A percentile compares a stretch with the other conserved stretches of the same genome.
These are phyloP conservation scores for Chymomyza amoena DNA, from an alignment of 2,888 invertebrate species.

Conservation along the genomic window DNA sequence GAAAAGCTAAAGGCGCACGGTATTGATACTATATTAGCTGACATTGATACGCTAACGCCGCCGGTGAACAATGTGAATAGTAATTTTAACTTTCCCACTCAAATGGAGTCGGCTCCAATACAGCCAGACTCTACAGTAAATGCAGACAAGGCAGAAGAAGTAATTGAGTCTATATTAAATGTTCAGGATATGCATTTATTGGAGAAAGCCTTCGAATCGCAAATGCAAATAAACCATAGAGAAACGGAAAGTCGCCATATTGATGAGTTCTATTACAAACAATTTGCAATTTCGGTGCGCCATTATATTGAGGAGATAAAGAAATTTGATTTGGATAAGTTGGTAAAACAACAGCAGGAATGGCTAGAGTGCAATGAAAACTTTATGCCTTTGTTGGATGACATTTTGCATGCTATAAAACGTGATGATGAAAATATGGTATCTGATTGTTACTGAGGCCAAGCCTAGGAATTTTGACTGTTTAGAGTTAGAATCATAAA, in stretches of 20 bases:
- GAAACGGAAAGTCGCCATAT: conserved; percentile 41
- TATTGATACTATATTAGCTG: conserved; percentile 74
- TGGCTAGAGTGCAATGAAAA: conserved; percentile 86
- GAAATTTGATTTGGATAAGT: conserved; percentile 81
- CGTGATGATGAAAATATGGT: conserved; percentile 62
- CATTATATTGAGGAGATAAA: conserved; percentile 82
- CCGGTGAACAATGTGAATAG: conserved; percentile 2
- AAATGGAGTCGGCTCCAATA: conserved; percentile 8
- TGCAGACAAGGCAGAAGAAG: conserved; percentile 49
- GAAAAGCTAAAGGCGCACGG: conserved; percentile 82
- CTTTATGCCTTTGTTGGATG: conserved; percentile 86
- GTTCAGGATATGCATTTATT: conserved; percentile 70
- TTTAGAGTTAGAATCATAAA: not conserved
- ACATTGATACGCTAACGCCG: conserved; percentile 36
- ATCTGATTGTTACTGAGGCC: conserved; percentile 71
- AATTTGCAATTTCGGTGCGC: conserved; percentile 80
- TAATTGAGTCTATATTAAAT: conserved; percentile 71
- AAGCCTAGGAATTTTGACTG: not conserved
- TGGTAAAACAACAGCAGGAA: conserved; percentile 82
- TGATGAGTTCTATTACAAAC: conserved; percentile 67
- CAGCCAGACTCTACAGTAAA: conserved; percentile 17
- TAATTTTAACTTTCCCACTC: conserved; percentile 3
- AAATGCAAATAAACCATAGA: conserved; percentile 73
- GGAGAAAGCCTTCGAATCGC: conserved; percentile 81
- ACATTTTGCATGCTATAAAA: conserved; percentile 80